These are phyloP conservation scores for Andrena bicolor DNA, from an alignment of 2,888 invertebrate genomes.

Conservation along the genomic window DNA sequence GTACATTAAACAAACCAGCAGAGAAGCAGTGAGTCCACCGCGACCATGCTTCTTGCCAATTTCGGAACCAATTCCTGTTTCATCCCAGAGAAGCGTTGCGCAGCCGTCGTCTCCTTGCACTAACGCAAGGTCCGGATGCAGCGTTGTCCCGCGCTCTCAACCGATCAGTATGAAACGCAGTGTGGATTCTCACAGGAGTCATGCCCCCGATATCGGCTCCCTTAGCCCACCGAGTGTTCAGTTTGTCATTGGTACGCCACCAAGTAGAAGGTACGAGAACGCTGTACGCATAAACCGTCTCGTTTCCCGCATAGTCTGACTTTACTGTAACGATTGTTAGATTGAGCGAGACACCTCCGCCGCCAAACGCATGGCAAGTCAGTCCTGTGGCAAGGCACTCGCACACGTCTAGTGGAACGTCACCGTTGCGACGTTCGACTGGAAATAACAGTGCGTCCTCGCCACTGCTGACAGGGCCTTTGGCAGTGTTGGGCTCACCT, in stretches of 20 bases:
- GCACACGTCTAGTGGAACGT: conserved; percentile 87
- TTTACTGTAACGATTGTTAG: conserved; percentile 73
- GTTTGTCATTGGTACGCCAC: conserved; percentile 95
- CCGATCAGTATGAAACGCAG: conserved; percentile 94
- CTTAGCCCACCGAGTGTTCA: conserved; percentile 96
- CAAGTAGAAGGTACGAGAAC: conserved; percentile 86
- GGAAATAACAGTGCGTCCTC: conserved; percentile 85
- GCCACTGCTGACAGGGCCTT: conserved; percentile 87
- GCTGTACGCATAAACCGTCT: neutral
- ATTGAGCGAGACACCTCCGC: conserved; percentile 90
- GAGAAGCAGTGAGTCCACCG: conserved; percentile 87
- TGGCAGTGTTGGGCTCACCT: conserved; percentile 90
- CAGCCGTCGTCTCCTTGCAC: conserved; percentile 74
- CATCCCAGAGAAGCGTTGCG: conserved; percentile 87
- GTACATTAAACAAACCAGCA: conserved; percentile 86
- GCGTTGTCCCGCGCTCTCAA: conserved; percentile 92
- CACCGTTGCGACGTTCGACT: conserved; percentile 89
- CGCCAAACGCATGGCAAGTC: conserved; percentile 93
- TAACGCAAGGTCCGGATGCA: conserved; percentile 78
- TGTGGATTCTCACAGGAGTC: conserved; percentile 88
- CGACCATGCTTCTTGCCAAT: conserved; percentile 90
- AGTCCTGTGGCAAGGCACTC: conserved; percentile 89
- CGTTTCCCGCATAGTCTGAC: neutral
- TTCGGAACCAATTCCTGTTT: conserved; percentile 92
- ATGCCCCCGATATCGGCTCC: conserved; percentile 93